Base-by-base conservation (phyloP, 2,888 invertebrate genomes). In the Tromatobia lineatoria region DNA sequence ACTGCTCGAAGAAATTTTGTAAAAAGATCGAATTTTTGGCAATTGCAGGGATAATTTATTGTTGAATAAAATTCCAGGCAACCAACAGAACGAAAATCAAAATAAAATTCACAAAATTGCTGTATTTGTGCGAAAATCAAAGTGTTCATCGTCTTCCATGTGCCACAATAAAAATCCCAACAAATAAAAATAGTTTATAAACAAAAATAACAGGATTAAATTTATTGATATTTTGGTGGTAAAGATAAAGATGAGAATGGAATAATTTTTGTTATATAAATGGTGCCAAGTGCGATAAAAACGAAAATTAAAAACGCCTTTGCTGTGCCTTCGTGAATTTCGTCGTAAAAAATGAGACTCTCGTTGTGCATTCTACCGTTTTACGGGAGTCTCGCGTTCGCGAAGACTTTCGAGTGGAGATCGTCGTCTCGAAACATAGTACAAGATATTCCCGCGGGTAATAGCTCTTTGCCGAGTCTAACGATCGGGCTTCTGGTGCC, bases 401-500 rank as follows among this genome's bases (percentile, higher is more conserved):
- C 87, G 77, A 82, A 80, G 38, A 86, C 73, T 23, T 85, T 86
- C 82, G 88, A 88, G 66, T 89, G 90, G 90, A 88, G 88, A 66
- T 81, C 89, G 29, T 82, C 88, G 42, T 86, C 78, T 69, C 76
- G 78, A 3, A 80, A 80, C 25, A 84, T 64, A 4, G 71, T 73
- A 57, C 80, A 89, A 52, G 82, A 88, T n/a, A 29, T 80, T 23
- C 75, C 82, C 3, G 23, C 61, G 61, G 77, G 74, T 6, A 89
- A 88, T 74, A 61, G 34, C n/a, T 80, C 88, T 23, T 70, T 89
- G 50, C 88, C 89, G 25, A 85, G 92, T 74, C 91, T 95, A 75
- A 95, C 95, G 87, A 94, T 96, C 83, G 96, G 96, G 4, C 93
- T 96, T 34, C 94, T 96, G 57, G 94, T 96, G 87, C 96, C 96